Evolutionary conservation across 2,113 vertebrate species (phyloP).

Genomic region (Rhodinocichla rosea): DNA sequence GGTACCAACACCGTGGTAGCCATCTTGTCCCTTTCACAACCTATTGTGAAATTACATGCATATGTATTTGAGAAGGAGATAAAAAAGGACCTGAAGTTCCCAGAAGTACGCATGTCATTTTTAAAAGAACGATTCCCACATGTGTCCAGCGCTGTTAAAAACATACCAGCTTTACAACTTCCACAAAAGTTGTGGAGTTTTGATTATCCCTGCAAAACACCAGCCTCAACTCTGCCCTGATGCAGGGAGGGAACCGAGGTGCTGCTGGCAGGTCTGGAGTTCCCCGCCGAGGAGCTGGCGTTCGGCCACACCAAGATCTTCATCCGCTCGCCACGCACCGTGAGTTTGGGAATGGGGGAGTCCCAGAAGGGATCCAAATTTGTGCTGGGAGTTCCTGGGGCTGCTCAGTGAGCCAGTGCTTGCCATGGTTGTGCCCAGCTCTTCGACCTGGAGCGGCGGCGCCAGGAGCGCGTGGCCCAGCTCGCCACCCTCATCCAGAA

Average conservation of each 20-base stretch:
- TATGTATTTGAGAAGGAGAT: too few relatives aligned
- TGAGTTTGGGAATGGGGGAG: conserved; percentile 21
- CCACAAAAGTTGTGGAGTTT: too few relatives aligned
- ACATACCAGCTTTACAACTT: too few relatives aligned
- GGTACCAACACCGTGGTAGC: too few relatives aligned
- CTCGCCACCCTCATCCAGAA: conserved; percentile 76
- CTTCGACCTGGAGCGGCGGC: conserved; percentile 72
- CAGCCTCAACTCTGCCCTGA: fast-evolving
- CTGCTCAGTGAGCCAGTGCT: fast-evolving
- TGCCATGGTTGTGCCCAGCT: conserved; percentile 40
- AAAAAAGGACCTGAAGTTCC: too few relatives aligned
- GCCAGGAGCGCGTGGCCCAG: conserved; percentile 55
- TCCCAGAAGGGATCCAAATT: fast-evolving
- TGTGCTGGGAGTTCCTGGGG: fast-evolving
- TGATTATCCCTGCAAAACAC: too few relatives aligned
- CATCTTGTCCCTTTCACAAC: too few relatives aligned
- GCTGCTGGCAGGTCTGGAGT: conserved; percentile 43
- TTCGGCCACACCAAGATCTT: conserved; percentile 79
- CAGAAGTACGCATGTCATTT: too few relatives aligned
- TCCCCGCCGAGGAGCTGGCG: conserved; percentile 60
- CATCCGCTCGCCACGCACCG: conserved; percentile 74
- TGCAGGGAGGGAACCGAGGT: conserved; percentile 62
- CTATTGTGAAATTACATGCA: too few relatives aligned
- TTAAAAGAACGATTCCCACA: too few relatives aligned
- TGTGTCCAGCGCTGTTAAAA: too few relatives aligned